Base-by-base conservation (phyloP, 2,113 vertebrate genomes). In the Parus major region DNA sequence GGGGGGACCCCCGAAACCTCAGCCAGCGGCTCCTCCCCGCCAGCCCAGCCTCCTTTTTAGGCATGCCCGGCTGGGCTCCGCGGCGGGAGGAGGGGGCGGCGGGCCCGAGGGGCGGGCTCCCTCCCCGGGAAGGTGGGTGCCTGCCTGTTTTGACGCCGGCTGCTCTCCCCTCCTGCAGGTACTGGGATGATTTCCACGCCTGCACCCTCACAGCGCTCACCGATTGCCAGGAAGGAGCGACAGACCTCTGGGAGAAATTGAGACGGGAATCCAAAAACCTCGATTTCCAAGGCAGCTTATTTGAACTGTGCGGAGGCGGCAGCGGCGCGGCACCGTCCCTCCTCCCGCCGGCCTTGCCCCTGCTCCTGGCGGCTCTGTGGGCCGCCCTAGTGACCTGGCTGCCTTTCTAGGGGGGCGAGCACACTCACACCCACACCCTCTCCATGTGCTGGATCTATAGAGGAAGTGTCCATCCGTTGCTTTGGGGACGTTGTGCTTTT, bases 111-210 rank as follows among this genome's bases (percentile, higher is more conserved):
- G 73, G 50, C 49, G 70, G 18, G 19, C 42, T 25, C 39, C n/a
- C 12, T 20, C 41, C 27, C 25, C 22, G 2, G 69, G 55, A 55
- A 41, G 17, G 29, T 17, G 81, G 72, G 27, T 12, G 22, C 49
- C 35, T 28, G 18, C 76, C 56, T 49, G 46, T 93, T 90, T 53
- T 94, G 92, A 82, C 55, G 89, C 65, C 96, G 65, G 95, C 63
- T 97, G 91, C 97, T 95, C 80, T 97, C 73, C 96, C 90, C 96
- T 68, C 92, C 93, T 79, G 92, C 97, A 99, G 99, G 96, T 99
- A 99, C 98, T 99, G 99, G 99, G 98, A 99, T 93, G 98, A 99
- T 95, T 99, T 99, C 98, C 99, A 99, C 97, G 98, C 98, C 93
- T 99, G 99, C 92, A 99, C 99, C 92, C 98, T 98, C 94, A 99